phyloP scores from a whole-genome alignment of 2,888 invertebrate species.

The Dione vanillae region DNA sequence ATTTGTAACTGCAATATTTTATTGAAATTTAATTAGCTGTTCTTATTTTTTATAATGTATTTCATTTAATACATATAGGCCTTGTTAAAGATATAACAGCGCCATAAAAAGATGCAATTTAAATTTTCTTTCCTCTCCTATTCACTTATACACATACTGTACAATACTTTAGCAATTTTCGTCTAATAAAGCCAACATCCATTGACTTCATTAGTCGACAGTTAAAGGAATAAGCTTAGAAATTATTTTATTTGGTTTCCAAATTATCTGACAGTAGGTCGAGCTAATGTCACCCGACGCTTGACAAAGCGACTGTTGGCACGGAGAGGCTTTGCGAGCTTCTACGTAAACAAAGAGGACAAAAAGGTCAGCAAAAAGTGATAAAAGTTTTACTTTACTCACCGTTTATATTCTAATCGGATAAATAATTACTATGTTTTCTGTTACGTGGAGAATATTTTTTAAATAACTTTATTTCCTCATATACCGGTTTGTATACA shows the following conservation, averaged over 20 bases:
- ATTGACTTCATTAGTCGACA: conserved; percentile 25
- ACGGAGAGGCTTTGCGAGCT: conserved; percentile 78
- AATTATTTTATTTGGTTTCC: conserved; percentile 75
- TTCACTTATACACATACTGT: neutral
- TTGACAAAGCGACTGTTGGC: conserved; percentile 82
- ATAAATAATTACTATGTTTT: conserved; percentile 52
- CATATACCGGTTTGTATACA: neutral
- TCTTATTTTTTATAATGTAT: neutral
- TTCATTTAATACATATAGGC: neutral
- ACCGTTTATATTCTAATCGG: conserved; percentile 59
- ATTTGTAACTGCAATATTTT: conserved; percentile 5
- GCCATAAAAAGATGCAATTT: too few relatives aligned
- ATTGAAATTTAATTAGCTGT: neutral
- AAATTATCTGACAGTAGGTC: conserved; percentile 77
- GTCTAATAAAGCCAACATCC: neutral
- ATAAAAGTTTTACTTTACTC: conserved; percentile 70
- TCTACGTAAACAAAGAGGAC: conserved; percentile 75
- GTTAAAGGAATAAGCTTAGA: conserved; percentile 52
- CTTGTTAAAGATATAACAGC: neutral
- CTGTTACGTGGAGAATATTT: neutral
- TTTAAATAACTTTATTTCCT: neutral
- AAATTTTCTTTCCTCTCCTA: too few relatives aligned
- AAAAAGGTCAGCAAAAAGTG: conserved; percentile 70
- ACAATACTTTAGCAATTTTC: neutral
- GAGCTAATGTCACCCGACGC: conserved; percentile 78